Evolutionary conservation across 2,113 vertebrate species (phyloP), one percentile per base, ranked within the genome.

Genomic region (Colistium nudipinnis): DNA sequence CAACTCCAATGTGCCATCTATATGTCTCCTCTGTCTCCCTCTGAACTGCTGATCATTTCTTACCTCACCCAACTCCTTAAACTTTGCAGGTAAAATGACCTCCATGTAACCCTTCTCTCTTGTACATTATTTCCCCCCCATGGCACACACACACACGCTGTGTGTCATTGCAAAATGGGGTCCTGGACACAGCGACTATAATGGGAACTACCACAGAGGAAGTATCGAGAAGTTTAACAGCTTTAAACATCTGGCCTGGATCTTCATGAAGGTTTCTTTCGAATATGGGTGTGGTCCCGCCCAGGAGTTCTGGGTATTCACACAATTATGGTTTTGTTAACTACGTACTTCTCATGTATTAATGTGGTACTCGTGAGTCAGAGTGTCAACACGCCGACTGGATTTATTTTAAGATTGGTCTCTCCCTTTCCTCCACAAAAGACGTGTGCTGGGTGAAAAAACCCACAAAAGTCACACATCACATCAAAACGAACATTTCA

Each of bases 11-110:
- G 57, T 45, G 38, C 59, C 22, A 60, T 72, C 60, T 59, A 67
- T 48, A 71, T 59, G 56, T 61, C 74, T 76, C 22, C 45, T 70
- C 64, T 66, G 55, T 62, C 70, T 72, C 20, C 17, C 36, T 62
- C 67, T 49, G 59, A 83, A 81, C 66, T 81, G 83, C 83, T 87
- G 82, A 86, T 78, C 54, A 25, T 53, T 28, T 75, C 35, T 63
- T 44, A 48, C 59, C 77, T 30, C 55, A 55, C 43, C 22, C 14
- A 47, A 25, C 69, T 19, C 56, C 60, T 53, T 22, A 13, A 68
- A 68, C 28, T 2, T 24, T 12, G n/a, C 13, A 35, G 54, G 31
- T 36, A 62, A 70, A 44, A 56, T 57, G 3, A 54, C n/a, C 43
- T 56, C n/a, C 16, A 6, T n/a, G 25, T 41, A 12, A 52, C 25